Evolutionary conservation across 2,888 invertebrate genomes (phyloP).

Genomic region (Volucella inflata): DNA sequence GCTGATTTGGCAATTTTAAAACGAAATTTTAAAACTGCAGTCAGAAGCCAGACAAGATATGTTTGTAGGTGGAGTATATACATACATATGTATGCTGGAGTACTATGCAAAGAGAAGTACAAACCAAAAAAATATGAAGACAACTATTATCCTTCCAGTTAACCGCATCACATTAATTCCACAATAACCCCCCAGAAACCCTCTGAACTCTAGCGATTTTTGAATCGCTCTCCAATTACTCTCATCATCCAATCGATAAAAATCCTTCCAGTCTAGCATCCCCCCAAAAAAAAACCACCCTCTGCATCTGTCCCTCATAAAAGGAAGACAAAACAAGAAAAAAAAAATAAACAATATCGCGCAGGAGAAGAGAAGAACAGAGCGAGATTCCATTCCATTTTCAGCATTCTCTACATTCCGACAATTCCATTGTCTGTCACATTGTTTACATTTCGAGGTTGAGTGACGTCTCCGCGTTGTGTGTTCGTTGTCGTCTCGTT

Average conservation of each 20-base stretch:
- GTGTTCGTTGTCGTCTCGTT: constrained; percentile 75
- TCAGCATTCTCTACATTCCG: constrained; percentile 75
- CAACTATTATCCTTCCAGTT: constrained; percentile 71
- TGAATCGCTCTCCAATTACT: constrained; percentile 28
- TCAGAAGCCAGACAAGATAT: constrained; percentile 43
- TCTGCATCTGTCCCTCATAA: not conserved
- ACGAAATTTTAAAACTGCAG: constrained; percentile 56
- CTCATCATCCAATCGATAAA: constrained; percentile 71
- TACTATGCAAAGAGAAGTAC: not conserved
- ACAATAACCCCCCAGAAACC: constrained; percentile 38
- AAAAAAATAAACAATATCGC: not conserved
- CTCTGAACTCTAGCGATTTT: not conserved
- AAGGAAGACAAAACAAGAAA: too few relatives aligned
- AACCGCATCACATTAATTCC: constrained; percentile 75
- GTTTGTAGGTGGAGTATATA: not conserved
- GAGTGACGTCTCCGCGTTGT: constrained; percentile 76
- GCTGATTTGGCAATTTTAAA: constrained; percentile 61
- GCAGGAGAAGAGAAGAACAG: constrained; percentile 45
- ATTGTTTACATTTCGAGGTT: constrained; percentile 75
- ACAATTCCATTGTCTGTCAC: constrained; percentile 76
- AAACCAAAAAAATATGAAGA: constrained; percentile 19
- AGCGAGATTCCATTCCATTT: constrained; percentile 75
- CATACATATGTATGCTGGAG: too few relatives aligned
- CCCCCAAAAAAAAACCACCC: not conserved
- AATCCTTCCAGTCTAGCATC: constrained; percentile 69